A percentile compares a stretch with the other conserved stretches of the same genome.
phyloP scores from a whole-genome alignment of 2,888 invertebrate species.

The Cataglyphis livida region DNA sequence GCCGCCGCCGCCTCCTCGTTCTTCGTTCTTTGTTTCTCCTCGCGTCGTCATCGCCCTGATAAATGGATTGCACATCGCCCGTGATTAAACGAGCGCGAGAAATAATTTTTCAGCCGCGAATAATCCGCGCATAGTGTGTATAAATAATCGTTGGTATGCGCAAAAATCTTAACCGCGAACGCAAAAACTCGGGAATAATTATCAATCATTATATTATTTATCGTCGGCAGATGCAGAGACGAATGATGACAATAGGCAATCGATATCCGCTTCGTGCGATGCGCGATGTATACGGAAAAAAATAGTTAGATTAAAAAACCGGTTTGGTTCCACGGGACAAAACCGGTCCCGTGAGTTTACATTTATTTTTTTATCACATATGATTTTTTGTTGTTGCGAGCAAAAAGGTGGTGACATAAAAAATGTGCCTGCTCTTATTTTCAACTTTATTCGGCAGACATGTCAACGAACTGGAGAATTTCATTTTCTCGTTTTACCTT shows the following conservation, averaged over 20 bases:
- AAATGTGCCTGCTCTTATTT: neutral
- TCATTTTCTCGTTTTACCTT: slow-evolving; percentile 13
- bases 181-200: neutral
- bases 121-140: neutral
- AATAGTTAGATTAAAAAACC: neutral
- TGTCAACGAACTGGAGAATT: neutral
- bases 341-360: neutral
- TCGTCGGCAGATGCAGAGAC: slow-evolving; percentile 5
- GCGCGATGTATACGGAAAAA: neutral
- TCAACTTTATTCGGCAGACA: neutral
- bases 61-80: slow-evolving; percentile 14
- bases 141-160: neutral
- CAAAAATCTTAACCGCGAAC: neutral
- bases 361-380: neutral
- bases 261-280: neutral
- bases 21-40: slow-evolving; percentile 11
- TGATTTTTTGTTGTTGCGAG: neutral
- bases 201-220: slow-evolving; percentile 15
- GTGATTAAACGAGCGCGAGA: neutral
- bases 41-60: neutral
- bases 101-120: neutral
- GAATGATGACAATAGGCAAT: slow-evolving; percentile 1
- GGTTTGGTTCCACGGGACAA: slow-evolving; percentile 4
- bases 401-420: no score
- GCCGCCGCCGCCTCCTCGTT: neutral